phyloP scores from a whole-genome alignment of 2,888 invertebrate species.

The Marasmarcha lunaedactyla region DNA sequence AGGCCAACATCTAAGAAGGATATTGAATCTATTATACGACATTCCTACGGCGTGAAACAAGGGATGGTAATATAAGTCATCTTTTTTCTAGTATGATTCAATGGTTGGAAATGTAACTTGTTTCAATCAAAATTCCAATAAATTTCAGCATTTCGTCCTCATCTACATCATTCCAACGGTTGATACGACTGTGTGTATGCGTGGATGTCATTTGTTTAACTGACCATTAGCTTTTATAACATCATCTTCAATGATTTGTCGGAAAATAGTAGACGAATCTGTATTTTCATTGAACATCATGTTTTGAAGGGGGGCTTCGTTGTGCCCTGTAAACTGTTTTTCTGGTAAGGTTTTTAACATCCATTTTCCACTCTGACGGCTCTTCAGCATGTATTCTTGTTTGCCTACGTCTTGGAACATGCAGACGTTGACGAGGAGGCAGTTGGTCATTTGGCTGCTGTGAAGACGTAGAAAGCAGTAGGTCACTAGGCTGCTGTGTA shows the following conservation, averaged over 20 bases:
- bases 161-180: conserved; percentile 10
- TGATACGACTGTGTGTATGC: conserved; percentile 1
- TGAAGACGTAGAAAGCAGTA: too few species aligned
- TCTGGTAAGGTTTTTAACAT: too few species aligned
- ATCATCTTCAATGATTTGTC: conserved; percentile 4
- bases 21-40: conserved; percentile 10
- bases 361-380: too few species aligned
- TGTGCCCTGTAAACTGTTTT: too few species aligned
- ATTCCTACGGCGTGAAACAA: conserved; percentile 9
- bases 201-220: conserved; percentile 4
- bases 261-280: conserved; percentile 1
- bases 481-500: too few species aligned
- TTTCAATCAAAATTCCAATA: conserved; percentile 11
- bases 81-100: conserved; percentile 13
- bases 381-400: too few species aligned
- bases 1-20: conserved; percentile 11
- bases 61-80: conserved; percentile 11
- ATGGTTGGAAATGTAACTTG: conserved; percentile 10
- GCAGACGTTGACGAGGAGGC: too few species aligned
- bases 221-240: conserved; percentile 10
- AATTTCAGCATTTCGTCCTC: conserved; percentile 12
- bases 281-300: too few species aligned
- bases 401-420: too few species aligned
- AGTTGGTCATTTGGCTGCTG: too few species aligned
- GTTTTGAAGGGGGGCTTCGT: too few species aligned